Base-by-base conservation (phyloP, 1,140 invertebrate species). In the Helicoverpa armigera region DNA sequence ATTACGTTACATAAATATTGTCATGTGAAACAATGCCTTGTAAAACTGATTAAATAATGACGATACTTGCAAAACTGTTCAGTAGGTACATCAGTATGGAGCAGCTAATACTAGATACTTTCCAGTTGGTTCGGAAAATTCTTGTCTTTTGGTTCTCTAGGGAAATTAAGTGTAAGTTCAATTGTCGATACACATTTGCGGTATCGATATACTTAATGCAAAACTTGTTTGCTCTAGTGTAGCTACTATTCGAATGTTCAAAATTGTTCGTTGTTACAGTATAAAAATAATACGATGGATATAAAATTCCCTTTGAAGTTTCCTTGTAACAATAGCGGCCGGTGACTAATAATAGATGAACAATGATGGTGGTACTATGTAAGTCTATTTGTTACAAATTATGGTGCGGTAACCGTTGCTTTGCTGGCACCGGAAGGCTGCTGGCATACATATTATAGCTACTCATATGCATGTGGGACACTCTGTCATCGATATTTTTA, bases 401-500 rank as follows among this genome's bases (percentile, higher is more conserved):
- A 87, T 88, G 87, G 86, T 89, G 84, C 75, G 83, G 83, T 86
- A 88, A 88, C 86, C 74, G 87, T 87, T 82, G 51, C 29, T 61
- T 58, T 80, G 83, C 65, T 69, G 43, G 69, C 80, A 86, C 91
- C 89, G 91, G 91, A 93, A 91, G 88, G 87, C 87, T 87, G 51
- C 60, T 85, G 88, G 80, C 89, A 88, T 87, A 89, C 87, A 85
- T 86, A 83, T 80, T 85, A 80, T 85, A 80, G 61, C 77, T 79
- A 80, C 56, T 75, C 35, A 60, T 80, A 83, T 85, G 81, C 82
- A 85, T 82, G 73, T 85, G 82, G 85, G 83, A 83, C 86, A 83
- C 80, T 76, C 63, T 23, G 85, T 79, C 83, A 85, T 85, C 78
- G 67, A 81, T 87, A 86, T 83, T 84, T 86, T 82, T 83, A 85